A percentile compares a stretch with the other conserved stretches of the same genome.
Evolutionary conservation across 2,113 vertebrate species (phyloP).

Genomic region (Saimiri boliviensis): DNA sequence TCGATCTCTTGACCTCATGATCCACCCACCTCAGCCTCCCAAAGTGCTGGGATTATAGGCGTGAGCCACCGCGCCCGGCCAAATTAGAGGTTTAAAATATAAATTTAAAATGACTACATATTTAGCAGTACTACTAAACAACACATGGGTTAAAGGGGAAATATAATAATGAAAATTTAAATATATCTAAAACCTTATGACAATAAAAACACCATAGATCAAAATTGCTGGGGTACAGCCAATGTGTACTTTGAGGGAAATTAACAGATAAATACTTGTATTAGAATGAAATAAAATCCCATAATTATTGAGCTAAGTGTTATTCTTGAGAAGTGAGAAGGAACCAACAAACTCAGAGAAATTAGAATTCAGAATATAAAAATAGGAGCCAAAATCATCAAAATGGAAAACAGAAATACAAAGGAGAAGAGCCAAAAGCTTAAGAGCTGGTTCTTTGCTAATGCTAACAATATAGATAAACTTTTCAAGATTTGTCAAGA

Average conservation of each 20-base stretch:
- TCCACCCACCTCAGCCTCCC: no score
- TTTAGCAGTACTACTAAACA: slow-evolving; percentile 5
- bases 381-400: neutral
- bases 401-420: neutral
- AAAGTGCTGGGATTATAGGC: no score
- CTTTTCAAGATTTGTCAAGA: neutral
- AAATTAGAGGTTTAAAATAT: slow-evolving; percentile 19
- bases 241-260: neutral
- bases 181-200: neutral
- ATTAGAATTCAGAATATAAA: neutral
- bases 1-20: no score
- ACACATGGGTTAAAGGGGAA: neutral
- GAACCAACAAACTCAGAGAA: neutral
- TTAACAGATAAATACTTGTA: neutral
- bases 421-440: neutral
- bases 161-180: neutral
- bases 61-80: no score
- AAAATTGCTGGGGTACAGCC: neutral
- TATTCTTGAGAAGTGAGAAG: neutral
- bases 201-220: neutral
- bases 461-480: neutral
- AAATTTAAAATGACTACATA: neutral
- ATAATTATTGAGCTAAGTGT: neutral
- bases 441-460: neutral
- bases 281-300: neutral